phyloP scores from a whole-genome alignment of 2,888 invertebrate species.

The Poecilus cupreus region DNA sequence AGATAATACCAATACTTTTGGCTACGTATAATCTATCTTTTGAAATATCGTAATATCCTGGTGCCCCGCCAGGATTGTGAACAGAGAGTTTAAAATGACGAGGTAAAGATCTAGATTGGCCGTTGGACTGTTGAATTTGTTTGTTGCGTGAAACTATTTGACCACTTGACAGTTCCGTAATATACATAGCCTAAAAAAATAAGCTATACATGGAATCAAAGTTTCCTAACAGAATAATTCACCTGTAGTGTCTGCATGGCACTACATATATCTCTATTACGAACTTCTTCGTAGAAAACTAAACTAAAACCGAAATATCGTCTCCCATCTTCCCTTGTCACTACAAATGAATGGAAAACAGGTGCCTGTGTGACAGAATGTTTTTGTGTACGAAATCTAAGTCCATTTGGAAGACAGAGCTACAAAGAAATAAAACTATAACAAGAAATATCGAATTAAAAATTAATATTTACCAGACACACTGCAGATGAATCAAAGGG shows the following conservation, averaged over 20 bases:
- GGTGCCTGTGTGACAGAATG: slow-evolving; percentile 86
- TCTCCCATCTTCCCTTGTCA: slow-evolving; percentile 97
- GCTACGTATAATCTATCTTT: slow-evolving; percentile 97
- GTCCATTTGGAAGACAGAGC: slow-evolving; percentile 95
- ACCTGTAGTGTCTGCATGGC: slow-evolving; percentile 97
- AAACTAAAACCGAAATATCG: slow-evolving; percentile 95
- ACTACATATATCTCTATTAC: slow-evolving; percentile 92
- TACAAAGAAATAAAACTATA: slow-evolving; percentile 70
- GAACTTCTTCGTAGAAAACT: slow-evolving; percentile 97
- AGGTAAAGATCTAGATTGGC: slow-evolving; percentile 89
- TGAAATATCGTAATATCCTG: slow-evolving; percentile 92
- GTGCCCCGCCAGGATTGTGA: slow-evolving; percentile 84
- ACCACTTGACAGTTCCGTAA: slow-evolving; percentile 91
- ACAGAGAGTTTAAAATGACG: slow-evolving; percentile 91
- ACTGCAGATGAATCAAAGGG: slow-evolving; percentile 97
- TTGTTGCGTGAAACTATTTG: slow-evolving; percentile 79
- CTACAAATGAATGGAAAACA: slow-evolving; percentile 96
- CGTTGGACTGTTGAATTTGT: slow-evolving; percentile 76
- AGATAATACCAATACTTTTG: slow-evolving; percentile 95
- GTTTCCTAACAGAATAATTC: neutral
- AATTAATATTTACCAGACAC: slow-evolving; percentile 85
- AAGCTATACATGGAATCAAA: slow-evolving; percentile 18
- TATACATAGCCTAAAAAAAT: slow-evolving; percentile 86
- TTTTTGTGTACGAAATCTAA: slow-evolving; percentile 96
- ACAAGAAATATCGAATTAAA: neutral